A percentile compares a stretch with the other conserved stretches of the same genome.
Conservation (phyloP, 2,888 invertebrate genomes). For the Nipponacmea schrenckii region DNA sequence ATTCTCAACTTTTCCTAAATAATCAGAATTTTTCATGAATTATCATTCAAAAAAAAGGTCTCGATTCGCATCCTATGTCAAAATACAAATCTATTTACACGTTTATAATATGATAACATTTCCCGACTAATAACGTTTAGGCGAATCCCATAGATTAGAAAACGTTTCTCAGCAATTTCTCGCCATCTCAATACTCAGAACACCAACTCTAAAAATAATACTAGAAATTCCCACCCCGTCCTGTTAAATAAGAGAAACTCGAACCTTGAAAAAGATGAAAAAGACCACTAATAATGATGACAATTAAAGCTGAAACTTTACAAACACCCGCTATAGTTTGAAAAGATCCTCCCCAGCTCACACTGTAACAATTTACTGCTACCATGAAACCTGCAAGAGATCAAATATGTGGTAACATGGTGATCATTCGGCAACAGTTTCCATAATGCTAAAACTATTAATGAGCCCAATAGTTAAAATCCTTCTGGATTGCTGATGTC, state of each 20-base stretch:
- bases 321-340: slow-evolving; percentile 24
- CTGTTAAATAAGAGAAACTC: neutral
- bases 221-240: neutral
- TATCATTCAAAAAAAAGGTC: neutral
- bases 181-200: too few relatives aligned
- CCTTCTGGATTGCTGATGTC: too few relatives aligned
- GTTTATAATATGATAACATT: too few relatives aligned
- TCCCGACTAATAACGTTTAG: too few relatives aligned
- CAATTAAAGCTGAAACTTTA: slow-evolving; percentile 28
- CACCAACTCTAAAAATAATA: neutral
- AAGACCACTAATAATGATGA: slow-evolving; percentile 27
- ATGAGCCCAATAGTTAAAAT: too few relatives aligned
- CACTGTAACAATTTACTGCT: slow-evolving; percentile 22
- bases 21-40: too few relatives aligned
- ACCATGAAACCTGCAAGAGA: slow-evolving; percentile 18
- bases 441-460: too few relatives aligned
- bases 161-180: neutral
- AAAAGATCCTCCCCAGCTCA: slow-evolving; percentile 17
- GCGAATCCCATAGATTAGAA: too few relatives aligned
- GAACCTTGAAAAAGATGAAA: slow-evolving; percentile 16
- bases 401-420: too few relatives aligned
- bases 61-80: too few relatives aligned
- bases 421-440: too few relatives aligned
- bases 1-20: slow-evolving; percentile 23
- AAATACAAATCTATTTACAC: too few relatives aligned